Evolutionary conservation across 1,140 invertebrate genomes (phyloP).

Genomic region (Reticulitermes speratus): DNA sequence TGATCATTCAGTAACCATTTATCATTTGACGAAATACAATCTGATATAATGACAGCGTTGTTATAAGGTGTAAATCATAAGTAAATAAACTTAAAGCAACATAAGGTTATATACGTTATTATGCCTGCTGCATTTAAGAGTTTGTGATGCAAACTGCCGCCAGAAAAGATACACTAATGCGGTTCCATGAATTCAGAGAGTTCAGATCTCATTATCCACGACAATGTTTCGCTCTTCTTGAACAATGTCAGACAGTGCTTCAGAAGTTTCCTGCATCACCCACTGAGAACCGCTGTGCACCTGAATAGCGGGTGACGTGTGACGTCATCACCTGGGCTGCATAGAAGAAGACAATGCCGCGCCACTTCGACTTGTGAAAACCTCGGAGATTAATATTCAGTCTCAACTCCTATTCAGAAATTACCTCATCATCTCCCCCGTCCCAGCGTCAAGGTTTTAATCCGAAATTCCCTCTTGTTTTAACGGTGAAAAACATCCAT

Average conservation of each 20-base stretch:
- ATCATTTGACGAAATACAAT: too few species aligned
- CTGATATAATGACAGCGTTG: too few species aligned
- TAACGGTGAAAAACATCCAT: background rate
- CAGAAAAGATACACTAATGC: too few species aligned
- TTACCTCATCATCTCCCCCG: constrained; percentile 16
- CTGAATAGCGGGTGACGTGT: background rate
- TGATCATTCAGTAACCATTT: too few species aligned
- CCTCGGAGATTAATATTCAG: constrained; percentile 15
- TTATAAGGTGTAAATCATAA: too few species aligned
- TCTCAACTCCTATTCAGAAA: background rate
- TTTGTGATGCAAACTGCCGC: too few species aligned
- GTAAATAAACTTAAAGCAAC: too few species aligned
- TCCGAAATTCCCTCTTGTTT: constrained; percentile 15
- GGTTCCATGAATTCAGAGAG: too few species aligned
- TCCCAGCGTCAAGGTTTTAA: background rate
- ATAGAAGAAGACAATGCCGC: background rate
- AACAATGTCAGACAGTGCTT: background rate
- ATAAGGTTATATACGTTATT: too few species aligned
- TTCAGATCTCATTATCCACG: too few species aligned
- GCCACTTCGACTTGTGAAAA: constrained; percentile 14
- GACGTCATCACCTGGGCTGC: background rate
- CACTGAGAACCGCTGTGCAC: constrained; percentile 2
- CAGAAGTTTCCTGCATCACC: background rate
- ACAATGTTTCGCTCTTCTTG: background rate
- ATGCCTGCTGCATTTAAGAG: too few species aligned